These are phyloP conservation scores for Perca flavescens DNA, from an alignment of 2,113 vertebrate species.

Conservation along the genomic window DNA sequence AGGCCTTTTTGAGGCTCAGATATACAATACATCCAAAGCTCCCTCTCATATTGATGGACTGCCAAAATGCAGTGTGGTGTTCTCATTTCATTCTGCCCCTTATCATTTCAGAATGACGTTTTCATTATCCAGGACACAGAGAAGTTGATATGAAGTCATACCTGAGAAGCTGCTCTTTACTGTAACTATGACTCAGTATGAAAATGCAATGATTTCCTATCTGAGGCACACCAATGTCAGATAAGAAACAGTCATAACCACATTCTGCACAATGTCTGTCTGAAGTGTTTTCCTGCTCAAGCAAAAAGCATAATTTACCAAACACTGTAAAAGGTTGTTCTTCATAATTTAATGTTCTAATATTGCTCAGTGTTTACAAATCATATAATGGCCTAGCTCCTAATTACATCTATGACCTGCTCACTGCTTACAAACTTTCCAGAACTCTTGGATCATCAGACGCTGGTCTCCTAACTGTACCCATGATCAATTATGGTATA, in stretches of 20 bases:
- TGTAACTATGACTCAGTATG: conserved; percentile 35
- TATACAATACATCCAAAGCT: conserved; percentile 62
- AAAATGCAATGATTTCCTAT: conserved; percentile 48
- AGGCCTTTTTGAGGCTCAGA: conserved; percentile 60
- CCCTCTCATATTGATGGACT: conserved; percentile 63
- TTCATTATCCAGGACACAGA: conserved; percentile 62
- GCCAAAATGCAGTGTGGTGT: conserved; percentile 50
- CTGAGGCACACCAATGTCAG: conserved; percentile 37
- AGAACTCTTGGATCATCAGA: too few relatives aligned
- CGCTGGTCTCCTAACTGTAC: too few relatives aligned
- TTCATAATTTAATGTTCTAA: neutral
- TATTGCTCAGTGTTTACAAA: too few relatives aligned
- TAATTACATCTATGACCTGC: too few relatives aligned
- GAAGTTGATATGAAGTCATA: conserved; percentile 61
- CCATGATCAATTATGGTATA: too few relatives aligned
- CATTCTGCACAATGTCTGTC: neutral
- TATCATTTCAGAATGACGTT: conserved; percentile 55
- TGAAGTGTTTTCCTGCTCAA: conserved; percentile 11
- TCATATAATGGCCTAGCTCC: too few relatives aligned
- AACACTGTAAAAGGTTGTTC: neutral
- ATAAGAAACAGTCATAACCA: conserved; percentile 25
- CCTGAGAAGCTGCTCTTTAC: conserved; percentile 50
- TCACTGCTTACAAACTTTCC: too few relatives aligned
- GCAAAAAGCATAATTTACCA: neutral
- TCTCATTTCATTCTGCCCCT: conserved; percentile 59